Conservation (phyloP, 2,888 invertebrate genomes). For the Lacanobia wlatinum region DNA sequence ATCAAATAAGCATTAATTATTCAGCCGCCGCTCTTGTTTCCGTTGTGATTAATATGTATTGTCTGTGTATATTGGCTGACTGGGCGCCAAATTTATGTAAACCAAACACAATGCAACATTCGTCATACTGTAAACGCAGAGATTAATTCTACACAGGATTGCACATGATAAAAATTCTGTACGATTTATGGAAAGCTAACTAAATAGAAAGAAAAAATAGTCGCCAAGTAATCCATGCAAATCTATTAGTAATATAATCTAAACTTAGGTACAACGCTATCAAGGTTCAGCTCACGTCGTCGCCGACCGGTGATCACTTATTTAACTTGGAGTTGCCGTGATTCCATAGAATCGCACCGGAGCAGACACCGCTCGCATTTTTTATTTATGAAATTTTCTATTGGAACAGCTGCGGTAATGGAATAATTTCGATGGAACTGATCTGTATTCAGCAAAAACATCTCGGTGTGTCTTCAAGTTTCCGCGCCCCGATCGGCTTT, state of each 20-base stretch:
- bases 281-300: constrained; percentile 82
- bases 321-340: constrained; percentile 88
- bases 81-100: constrained; percentile 7
- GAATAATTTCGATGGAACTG: constrained; percentile 85
- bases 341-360: constrained; percentile 86
- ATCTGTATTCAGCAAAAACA: constrained; percentile 85
- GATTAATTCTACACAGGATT: neutral
- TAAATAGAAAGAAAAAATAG: constrained; percentile 19
- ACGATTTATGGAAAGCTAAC: neutral
- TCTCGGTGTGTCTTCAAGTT: constrained; percentile 78
- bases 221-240: constrained; percentile 38
- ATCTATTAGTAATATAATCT: constrained; percentile 67
- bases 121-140: neutral
- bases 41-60: constrained; percentile 41
- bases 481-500: constrained; percentile 73
- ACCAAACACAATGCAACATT: constrained; percentile 16
- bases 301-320: constrained; percentile 88
- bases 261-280: constrained; percentile 77
- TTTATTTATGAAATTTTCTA: constrained; percentile 88
- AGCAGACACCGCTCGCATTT: constrained; percentile 82
- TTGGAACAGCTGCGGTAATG: constrained; percentile 81
- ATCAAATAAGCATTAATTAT: constrained; percentile 69
- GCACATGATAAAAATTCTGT: constrained; percentile 3
- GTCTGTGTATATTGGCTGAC: constrained; percentile 20
- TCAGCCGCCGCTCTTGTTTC: constrained; percentile 43